Base-by-base conservation (phyloP, 2,797 vertebrate species). In the Garrulus glandarius region DNA sequence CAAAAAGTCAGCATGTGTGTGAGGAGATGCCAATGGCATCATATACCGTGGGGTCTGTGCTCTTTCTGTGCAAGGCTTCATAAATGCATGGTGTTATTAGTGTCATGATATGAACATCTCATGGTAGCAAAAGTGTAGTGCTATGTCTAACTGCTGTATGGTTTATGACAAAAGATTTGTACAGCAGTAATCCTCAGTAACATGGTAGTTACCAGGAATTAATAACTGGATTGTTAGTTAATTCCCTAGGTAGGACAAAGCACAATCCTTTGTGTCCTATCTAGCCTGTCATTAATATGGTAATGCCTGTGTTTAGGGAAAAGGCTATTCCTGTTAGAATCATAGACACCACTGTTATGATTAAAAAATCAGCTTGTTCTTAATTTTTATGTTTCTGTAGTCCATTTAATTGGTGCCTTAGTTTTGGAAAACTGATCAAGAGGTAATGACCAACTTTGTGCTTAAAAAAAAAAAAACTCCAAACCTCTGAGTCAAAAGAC, bases 121-220 rank as follows among this genome's bases (percentile, higher is more conserved):
- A 82, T 70, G 56, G 43, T 67, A 53, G 27, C 50, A 34, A n/a
- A 92, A 91, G 75, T 37, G 17, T 50, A 43, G 37, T 70, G 29
- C 26, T 63, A 26, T 39, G 60, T 39, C 23, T 36, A 67, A 92
- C 21, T 82, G 63, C 23, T 72, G 1, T 29, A 23, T 63, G 64
- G 30, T 37, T 88, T 81, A 60, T 57, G 67, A 88, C 49, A 96
- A 72, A 94, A 97, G 53, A 87, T 87, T 94, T 15, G 16, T 74
- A 79, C 71, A 95, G 81, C 77, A 95, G 39, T 90, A 91, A 88
- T 79, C 61, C 78, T 92, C 22, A 88, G 76, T 87, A 93, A 50
- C 39, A 22, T 49, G 26, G 49, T 23, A 4, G 11, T 92, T 94
- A 87, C 67, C 79, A 93, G 84, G 47, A 67, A 68, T 95, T 95